Percentiles rank a stretch among this genome's conserved stretches.
Conservation (phyloP, 2,888 invertebrate genomes). For the Lasioglossum morio region DNA sequence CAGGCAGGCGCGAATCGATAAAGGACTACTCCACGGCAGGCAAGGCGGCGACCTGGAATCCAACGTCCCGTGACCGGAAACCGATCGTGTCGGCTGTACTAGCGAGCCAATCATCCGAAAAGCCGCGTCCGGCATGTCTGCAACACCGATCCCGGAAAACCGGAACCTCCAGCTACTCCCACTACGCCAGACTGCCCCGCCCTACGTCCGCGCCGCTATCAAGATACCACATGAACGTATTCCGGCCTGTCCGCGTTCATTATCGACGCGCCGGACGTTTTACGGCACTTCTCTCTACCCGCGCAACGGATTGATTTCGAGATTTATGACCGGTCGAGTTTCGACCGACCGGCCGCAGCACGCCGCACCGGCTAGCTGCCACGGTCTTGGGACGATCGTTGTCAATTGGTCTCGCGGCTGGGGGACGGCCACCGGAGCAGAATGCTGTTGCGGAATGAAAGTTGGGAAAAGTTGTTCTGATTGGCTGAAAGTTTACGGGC, state of each 20-base stretch:
- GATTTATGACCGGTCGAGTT: slow-evolving; percentile 38
- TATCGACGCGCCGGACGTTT: slow-evolving; percentile 60
- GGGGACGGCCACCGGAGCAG: slow-evolving; percentile 10
- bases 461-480: slow-evolving; percentile 13
- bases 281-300: slow-evolving; percentile 50
- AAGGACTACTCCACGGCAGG: slow-evolving; percentile 57
- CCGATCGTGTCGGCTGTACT: slow-evolving; percentile 77
- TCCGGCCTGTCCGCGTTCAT: slow-evolving; percentile 61
- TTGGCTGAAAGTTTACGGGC: not conserved
- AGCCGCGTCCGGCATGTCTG: slow-evolving; percentile 77
- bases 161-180: slow-evolving; percentile 70
- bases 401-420: not conserved
- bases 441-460: slow-evolving; percentile 13
- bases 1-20: slow-evolving; percentile 66
- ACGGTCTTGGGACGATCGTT: slow-evolving; percentile 14
- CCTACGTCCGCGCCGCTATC: slow-evolving; percentile 53
- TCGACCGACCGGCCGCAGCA: not conserved
- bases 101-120: slow-evolving; percentile 73
- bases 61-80: slow-evolving; percentile 79
- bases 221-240: slow-evolving; percentile 63
- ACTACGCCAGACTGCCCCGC: slow-evolving; percentile 52
- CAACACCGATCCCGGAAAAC: slow-evolving; percentile 76
- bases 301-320: slow-evolving; percentile 50
- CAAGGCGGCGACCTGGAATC: slow-evolving; percentile 73
- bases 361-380: not conserved